Base-by-base conservation (phyloP, 2,888 invertebrate genomes). In the Alviniconcha strummeri region DNA sequence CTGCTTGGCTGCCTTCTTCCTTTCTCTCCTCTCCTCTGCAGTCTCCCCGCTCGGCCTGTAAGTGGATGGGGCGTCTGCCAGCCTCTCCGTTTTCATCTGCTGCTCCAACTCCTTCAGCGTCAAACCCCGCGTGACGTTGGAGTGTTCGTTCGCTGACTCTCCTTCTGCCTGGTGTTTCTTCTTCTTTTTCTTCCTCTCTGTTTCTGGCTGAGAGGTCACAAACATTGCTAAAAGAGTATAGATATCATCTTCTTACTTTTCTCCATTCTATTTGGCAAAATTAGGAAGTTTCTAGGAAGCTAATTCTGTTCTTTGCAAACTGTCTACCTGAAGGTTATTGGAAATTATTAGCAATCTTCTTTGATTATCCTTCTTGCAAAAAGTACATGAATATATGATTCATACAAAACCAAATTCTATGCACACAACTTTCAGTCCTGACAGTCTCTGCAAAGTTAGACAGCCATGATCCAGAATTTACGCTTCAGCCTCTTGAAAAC, bases 1-100 rank as follows among this genome's bases (percentile, higher is more conserved):
- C 54, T 90, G 90, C 85, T 93, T 94, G 7, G 93, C 85, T 1
- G 92, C 91, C 57, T 89, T 86, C 85, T 94, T 94, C 56, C 94
- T 88, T 5, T 87, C 87, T 80, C 86, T 89, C 83, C 88, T 90
- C 81, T 93, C 93, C 56, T 93, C 91, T 6, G 88, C 71, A 5
- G 91, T 90, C 86, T 93, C 94, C 75, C 89, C 91, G 77, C 87
- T 89, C 7, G 91, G 90, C 85, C 92, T 84, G 85, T 89, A 91
- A 7, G 91, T 92, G 78, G 89, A 87, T 6, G 91, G 90, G 36
- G 85, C 87, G 81, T 91, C 92, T 9, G 87, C 88, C 19, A 74
- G 84, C 13, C 85, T 83, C 67, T 71, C 81, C n/a, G 85, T 82
- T n/a, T 86, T 83, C 77, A 89, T 88, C 71, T 89, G 90, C 78